These are phyloP conservation scores for Formica aserva DNA, from an alignment of 2,888 invertebrate species.

Conservation along the genomic window DNA sequence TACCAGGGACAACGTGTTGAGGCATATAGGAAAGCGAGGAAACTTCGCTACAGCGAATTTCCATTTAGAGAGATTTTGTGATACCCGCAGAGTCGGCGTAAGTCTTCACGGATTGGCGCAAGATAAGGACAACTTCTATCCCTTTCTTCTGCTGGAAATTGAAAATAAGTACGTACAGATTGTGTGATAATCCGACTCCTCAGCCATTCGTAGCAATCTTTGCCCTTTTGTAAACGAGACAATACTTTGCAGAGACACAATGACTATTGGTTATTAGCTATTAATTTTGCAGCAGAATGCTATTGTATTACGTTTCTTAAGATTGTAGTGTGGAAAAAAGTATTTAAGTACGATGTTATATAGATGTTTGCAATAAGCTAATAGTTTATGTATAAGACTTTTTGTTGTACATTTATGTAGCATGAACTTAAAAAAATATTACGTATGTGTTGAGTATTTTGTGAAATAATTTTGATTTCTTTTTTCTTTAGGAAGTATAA, in stretches of 20 bases:
- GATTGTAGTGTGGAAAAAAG: not conserved
- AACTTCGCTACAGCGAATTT: slow-evolving; percentile 80
- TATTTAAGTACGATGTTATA: not conserved
- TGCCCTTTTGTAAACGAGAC: slow-evolving; percentile 25
- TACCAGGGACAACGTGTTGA: slow-evolving; percentile 61
- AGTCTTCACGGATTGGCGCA: slow-evolving; percentile 56
- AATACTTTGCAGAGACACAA: not conserved
- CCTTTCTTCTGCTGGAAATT: slow-evolving; percentile 58
- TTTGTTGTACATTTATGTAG: not conserved
- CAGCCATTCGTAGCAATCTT: slow-evolving; percentile 12
- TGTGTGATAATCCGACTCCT: slow-evolving; percentile 49
- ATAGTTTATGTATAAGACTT: not conserved
- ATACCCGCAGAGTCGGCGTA: slow-evolving; percentile 62
- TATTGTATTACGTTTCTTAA: not conserved
- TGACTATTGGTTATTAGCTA: slow-evolving; percentile 17
- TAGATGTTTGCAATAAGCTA: not conserved
- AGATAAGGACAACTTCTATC: slow-evolving; percentile 55
- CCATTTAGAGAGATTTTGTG: slow-evolving; percentile 80
- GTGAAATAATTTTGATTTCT: not conserved
- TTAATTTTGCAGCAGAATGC: slow-evolving; percentile 2
- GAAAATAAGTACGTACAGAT: slow-evolving; percentile 56
- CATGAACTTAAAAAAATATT: not conserved
- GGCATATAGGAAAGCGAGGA: slow-evolving; percentile 61
- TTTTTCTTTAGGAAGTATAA: not conserved
- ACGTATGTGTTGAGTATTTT: not conserved